Base-by-base conservation (phyloP, 2,113 vertebrate species). In the Cololabis saira region DNA sequence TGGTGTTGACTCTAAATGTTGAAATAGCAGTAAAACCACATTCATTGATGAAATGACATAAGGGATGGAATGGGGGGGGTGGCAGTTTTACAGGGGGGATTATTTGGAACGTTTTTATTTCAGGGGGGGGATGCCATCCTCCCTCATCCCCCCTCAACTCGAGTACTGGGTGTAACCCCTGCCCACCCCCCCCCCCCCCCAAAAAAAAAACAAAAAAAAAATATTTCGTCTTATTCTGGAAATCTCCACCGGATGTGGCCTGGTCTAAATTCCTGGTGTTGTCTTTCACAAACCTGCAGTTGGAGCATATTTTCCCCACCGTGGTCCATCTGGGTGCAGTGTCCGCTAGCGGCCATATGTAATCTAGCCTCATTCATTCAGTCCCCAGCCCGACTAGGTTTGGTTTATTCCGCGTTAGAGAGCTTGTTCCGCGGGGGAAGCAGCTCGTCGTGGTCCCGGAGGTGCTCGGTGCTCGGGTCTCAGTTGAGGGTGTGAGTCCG, bases 401-500 rank as follows among this genome's bases (percentile, higher is more conserved):
- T 4, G 2, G 19, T 58, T 48, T 9, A 4, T n/a, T 21, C 27
- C 1, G 0, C 49, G 6, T 1, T 3, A 3, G 33, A 5, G 12
- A 0, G 5, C 14, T 8, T 0, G 9, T 30, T 61, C 15, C 0
- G 4, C 7, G 11, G 1, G 7, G 3, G 14, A 37, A n/a, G 40
- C 40, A 2, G 24, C 47, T 33, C 60, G 49, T 13, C 53, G 2
- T 67, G 70, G 37, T 17, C 9, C 6, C 16, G 67, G 66, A 76
- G 68, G 40, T 27, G 47, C 1, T 82, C 81, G 17, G 74, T 85
- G 22, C 84, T 55, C 85, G 85, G 68, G 74, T 80, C 45, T n/a
- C n/a, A n/a, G n/a, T n/a, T n/a, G n/a, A n/a, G n/a, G 77, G 74
- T 82, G 79, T 73, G 79, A 56, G 64, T 63, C 78, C 58, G 67